phyloP scores from a whole-genome alignment of 1,140 invertebrate genomes.

The Caenorhabditis latens region DNA sequence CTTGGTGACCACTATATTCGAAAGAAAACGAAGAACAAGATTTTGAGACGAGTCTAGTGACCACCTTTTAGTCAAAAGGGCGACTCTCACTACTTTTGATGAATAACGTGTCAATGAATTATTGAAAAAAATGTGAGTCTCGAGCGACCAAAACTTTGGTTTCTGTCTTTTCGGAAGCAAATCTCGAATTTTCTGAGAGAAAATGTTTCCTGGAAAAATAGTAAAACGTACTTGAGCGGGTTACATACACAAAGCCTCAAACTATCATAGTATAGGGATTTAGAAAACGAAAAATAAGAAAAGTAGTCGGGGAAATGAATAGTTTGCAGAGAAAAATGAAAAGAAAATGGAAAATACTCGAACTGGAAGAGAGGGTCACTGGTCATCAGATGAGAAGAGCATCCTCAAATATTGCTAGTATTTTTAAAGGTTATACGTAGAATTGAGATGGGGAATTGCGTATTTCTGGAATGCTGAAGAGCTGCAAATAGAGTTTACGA shows the following conservation, averaged over 20 bases:
- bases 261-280: not conserved
- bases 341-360: not conserved
- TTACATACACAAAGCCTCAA: too few relatives aligned
- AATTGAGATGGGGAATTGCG: not conserved
- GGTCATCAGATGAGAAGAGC: not conserved
- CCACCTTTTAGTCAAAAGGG: constrained; percentile 3
- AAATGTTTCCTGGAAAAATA: not conserved
- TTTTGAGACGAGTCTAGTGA: not conserved
- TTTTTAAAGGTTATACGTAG: constrained; percentile 23
- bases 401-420: constrained; percentile 24
- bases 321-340: not conserved
- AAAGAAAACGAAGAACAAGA: not conserved
- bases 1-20: too few relatives aligned
- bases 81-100: constrained; percentile 1
- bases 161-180: not conserved
- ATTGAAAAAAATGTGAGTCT: not conserved
- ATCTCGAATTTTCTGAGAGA: not conserved
- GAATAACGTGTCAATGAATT: constrained; percentile 30
- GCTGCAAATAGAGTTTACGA: not conserved
- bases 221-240: too few relatives aligned
- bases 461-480: not conserved
- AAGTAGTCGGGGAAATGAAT: not conserved
- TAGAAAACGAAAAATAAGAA: not conserved
- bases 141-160: not conserved
- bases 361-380: not conserved